Evolutionary conservation across 2,888 invertebrate genomes (phyloP).

Genomic region (Blastobasis lacticolella): DNA sequence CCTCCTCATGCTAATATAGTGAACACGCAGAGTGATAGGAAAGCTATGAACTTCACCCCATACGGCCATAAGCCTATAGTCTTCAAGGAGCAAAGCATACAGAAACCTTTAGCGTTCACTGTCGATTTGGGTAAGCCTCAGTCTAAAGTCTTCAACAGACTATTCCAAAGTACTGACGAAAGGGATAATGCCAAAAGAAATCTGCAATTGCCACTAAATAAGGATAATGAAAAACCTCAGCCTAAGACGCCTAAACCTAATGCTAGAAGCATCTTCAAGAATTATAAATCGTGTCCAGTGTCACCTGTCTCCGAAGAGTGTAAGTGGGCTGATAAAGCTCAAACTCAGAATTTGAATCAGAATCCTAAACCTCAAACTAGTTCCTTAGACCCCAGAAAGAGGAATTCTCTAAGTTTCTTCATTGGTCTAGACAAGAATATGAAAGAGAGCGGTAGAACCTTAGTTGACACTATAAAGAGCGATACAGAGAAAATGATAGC

Average conservation of each 20-base stretch:
- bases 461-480: conserved; percentile 76
- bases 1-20: conserved; percentile 57
- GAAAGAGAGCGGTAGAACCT: conserved; percentile 67
- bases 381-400: conserved; percentile 62
- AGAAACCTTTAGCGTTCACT: conserved; percentile 47
- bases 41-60: conserved; percentile 32
- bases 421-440: conserved; percentile 74
- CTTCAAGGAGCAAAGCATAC: conserved; percentile 49
- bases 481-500: conserved; percentile 80
- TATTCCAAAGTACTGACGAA: conserved; percentile 47
- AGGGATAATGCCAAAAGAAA: conserved; percentile 49
- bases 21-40: conserved; percentile 27
- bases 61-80: conserved; percentile 42
- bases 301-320: conserved; percentile 88
- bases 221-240: conserved; percentile 40
- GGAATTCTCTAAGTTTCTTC: conserved; percentile 79
- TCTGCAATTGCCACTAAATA: conserved; percentile 53
- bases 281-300: conserved; percentile 85
- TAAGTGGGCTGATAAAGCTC: conserved; percentile 74
- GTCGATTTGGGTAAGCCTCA: conserved; percentile 50
- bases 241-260: conserved; percentile 47
- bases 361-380: conserved; percentile 37
- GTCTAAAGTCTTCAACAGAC: conserved; percentile 60
- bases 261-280: conserved; percentile 74
- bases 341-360: conserved; percentile 34